Conservation (phyloP, 2,888 invertebrate genomes). For the Cryptocephalus primarius region DNA sequence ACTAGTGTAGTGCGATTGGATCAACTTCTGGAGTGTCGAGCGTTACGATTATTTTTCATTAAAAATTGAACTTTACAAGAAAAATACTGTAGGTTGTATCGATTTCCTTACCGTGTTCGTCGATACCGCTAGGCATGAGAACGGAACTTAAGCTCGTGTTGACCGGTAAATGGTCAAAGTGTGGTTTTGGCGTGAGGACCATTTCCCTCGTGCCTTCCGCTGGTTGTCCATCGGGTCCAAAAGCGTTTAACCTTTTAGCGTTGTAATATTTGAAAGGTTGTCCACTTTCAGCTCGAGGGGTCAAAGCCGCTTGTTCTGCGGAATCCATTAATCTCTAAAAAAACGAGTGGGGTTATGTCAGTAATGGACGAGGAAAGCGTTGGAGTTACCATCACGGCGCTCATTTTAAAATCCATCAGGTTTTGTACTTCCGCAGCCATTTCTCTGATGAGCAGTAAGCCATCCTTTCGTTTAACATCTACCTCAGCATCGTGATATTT, state of each 20-base stretch:
- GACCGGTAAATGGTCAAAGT: slow-evolving; percentile 78
- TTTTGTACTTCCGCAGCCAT: slow-evolving; percentile 85
- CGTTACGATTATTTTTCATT: not conserved
- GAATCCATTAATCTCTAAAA: slow-evolving; percentile 82
- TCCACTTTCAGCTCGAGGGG: slow-evolving; percentile 42
- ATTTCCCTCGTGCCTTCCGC: slow-evolving; percentile 61
- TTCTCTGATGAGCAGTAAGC: slow-evolving; percentile 72
- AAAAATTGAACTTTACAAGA: not conserved
- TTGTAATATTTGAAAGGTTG: slow-evolving; percentile 57
- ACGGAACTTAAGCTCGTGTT: slow-evolving; percentile 80
- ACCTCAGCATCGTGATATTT: slow-evolving; percentile 72
- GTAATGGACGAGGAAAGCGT: not conserved
- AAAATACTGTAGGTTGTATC: not conserved
- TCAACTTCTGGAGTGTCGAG: not conserved
- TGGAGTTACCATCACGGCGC: slow-evolving; percentile 75
- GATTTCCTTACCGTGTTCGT: slow-evolving; percentile 48
- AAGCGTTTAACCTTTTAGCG: slow-evolving; percentile 70
- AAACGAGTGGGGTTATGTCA: not conserved
- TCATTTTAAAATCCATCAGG: slow-evolving; percentile 88
- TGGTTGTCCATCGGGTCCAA: slow-evolving; percentile 63
- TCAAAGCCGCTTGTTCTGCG: slow-evolving; percentile 76
- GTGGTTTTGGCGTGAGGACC: slow-evolving; percentile 62
- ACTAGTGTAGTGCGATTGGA: not conserved
- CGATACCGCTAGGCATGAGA: slow-evolving; percentile 73
- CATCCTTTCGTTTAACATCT: slow-evolving; percentile 72